phyloP scores from a whole-genome alignment of 2,797 vertebrate species.

The Scyliorhinus canicula region DNA sequence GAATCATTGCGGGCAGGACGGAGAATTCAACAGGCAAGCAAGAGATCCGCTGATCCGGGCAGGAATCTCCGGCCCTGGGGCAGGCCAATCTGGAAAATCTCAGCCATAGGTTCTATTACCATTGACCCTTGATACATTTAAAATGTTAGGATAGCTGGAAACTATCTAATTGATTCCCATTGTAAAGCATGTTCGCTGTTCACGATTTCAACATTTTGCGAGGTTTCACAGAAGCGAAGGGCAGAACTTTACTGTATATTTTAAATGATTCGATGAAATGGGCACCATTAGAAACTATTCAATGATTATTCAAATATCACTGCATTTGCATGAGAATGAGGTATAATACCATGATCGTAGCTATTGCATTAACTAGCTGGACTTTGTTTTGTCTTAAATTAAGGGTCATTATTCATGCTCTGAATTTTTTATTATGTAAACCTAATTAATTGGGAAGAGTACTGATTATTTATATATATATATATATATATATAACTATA shows the following conservation, averaged over 20 bases:
- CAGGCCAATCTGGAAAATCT: too few relatives aligned
- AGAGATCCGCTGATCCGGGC: too few relatives aligned
- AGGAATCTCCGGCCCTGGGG: too few relatives aligned
- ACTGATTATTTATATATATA: background rate
- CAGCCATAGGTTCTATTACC: too few relatives aligned
- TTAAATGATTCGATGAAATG: background rate
- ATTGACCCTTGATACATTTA: too few relatives aligned
- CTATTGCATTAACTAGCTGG: background rate
- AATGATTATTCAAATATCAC: background rate
- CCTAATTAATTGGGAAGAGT: background rate
- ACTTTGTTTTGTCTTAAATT: background rate
- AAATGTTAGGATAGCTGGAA: too few relatives aligned
- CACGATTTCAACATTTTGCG: too few relatives aligned
- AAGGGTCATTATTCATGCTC: background rate
- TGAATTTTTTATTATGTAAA: background rate
- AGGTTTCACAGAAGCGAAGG: too few relatives aligned
- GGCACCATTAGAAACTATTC: background rate
- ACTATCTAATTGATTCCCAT: too few relatives aligned
- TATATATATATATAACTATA: background rate
- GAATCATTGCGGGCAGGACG: too few relatives aligned
- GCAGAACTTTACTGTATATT: background rate
- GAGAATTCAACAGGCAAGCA: too few relatives aligned
- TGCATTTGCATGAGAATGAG: background rate
- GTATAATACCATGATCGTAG: background rate
- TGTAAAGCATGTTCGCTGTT: too few relatives aligned